These are phyloP conservation scores for Etheostoma spectabile DNA, from an alignment of 2,113 vertebrate genomes.

Conservation along the genomic window DNA sequence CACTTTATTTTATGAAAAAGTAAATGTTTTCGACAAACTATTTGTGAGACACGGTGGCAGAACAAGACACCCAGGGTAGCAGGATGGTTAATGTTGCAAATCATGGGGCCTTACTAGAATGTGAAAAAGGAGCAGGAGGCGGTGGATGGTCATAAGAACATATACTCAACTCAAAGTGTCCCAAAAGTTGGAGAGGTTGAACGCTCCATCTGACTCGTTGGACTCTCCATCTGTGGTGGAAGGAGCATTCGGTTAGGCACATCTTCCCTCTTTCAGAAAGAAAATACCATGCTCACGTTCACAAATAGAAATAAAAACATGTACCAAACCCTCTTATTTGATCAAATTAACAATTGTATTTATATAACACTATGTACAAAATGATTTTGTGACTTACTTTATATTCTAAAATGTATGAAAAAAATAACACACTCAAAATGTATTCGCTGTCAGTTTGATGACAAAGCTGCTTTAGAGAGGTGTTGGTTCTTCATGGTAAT, in stretches of 20 bases:
- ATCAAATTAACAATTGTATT: too few relatives aligned
- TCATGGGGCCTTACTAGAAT: neutral
- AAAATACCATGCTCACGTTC: neutral
- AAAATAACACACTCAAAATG: neutral
- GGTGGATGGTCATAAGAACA: neutral
- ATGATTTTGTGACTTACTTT: neutral
- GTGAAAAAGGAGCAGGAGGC: neutral
- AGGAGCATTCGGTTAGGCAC: neutral
- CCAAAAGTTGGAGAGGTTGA: slow-evolving; percentile 90
- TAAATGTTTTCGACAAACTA: neutral
- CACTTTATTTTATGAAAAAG: too few relatives aligned
- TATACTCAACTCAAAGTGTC: slow-evolving; percentile 86
- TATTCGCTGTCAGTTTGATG: too few relatives aligned
- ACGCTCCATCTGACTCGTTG: slow-evolving; percentile 81
- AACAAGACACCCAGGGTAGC: neutral
- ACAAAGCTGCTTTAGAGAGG: too few relatives aligned
- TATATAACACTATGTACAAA: too few relatives aligned
- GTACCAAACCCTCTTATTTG: neutral
- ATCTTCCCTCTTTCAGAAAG: neutral
- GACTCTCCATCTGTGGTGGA: slow-evolving; percentile 87
- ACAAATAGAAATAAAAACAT: neutral
- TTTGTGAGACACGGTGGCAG: neutral
- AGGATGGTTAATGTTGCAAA: neutral
- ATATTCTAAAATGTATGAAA: neutral
- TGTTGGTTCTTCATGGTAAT: too few relatives aligned